Evolutionary conservation across 2,888 invertebrate species (phyloP).

Genomic region (Drosophila quasianomalipes): DNA sequence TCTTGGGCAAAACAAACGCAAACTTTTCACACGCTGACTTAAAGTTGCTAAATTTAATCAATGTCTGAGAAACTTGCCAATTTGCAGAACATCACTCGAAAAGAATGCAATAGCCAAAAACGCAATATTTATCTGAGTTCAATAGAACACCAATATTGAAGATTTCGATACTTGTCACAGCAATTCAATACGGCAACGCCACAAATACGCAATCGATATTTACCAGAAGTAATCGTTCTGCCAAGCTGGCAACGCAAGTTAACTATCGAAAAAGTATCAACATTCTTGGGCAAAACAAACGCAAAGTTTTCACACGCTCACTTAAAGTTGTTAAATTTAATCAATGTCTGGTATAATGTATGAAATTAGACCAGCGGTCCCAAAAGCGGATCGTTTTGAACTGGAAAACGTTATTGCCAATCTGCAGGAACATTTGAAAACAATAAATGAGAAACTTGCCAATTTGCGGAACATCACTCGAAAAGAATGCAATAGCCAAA

Average conservation of each 20-base stretch:
- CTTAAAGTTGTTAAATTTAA: not conserved
- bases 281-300: not conserved
- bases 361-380: not conserved
- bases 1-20: not conserved
- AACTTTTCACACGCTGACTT: not conserved
- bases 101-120: constrained; percentile 8
- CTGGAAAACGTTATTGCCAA: constrained; percentile 12
- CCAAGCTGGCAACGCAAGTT: constrained; percentile 23
- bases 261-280: constrained; percentile 29
- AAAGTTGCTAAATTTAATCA: not conserved
- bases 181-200: constrained; percentile 27
- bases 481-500: constrained; percentile 10
- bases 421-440: constrained; percentile 19
- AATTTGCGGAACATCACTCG: constrained; percentile 17
- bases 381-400: not conserved
- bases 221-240: constrained; percentile 16
- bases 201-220: constrained; percentile 39
- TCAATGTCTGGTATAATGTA: constrained; percentile 11
- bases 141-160: not conserved
- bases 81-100: constrained; percentile 15
- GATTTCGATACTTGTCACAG: not conserved
- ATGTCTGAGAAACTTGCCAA: constrained; percentile 34
- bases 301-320: not conserved
- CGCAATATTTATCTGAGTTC: constrained; percentile 15
- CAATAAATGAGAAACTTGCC: constrained; percentile 38